A percentile compares a stretch with the other conserved stretches of the same genome.
Conservation (phyloP, 2,797 vertebrate species). For the Hapalemur alaotrensis region DNA sequence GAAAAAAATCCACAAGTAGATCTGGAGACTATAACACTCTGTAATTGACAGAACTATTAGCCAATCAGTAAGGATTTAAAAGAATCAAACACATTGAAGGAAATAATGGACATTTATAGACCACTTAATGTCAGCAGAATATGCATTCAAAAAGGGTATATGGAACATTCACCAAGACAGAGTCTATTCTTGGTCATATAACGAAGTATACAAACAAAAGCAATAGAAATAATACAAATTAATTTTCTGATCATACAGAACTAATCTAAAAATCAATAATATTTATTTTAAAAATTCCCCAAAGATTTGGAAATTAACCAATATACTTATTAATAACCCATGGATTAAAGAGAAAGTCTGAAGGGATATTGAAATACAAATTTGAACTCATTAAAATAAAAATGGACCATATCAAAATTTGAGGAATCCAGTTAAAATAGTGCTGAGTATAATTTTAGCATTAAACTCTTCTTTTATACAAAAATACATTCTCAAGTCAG, state of each 20-base stretch:
- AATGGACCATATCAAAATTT: neutral
- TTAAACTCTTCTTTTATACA: neutral
- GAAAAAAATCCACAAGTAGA: neutral
- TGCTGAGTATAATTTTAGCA: neutral
- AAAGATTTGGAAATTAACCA: neutral
- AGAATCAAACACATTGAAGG: neutral
- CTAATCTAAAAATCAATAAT: neutral
- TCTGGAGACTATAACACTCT: neutral
- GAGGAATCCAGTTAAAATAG: neutral
- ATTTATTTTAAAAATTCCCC: neutral
- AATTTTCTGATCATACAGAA: neutral
- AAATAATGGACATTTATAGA: neutral
- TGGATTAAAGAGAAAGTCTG: neutral
- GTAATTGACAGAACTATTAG: neutral
- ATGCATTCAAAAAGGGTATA: neutral
- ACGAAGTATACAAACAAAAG: neutral
- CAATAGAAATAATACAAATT: neutral
- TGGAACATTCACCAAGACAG: neutral
- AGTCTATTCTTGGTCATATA: neutral
- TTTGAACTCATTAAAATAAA: neutral
- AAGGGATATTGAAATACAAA: neutral
- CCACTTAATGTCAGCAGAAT: neutral
- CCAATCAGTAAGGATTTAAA: neutral
- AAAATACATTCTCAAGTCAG: neutral
- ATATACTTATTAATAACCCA: neutral